Evolutionary conservation across 2,113 vertebrate genomes (phyloP), one percentile per base, ranked within the genome.

Genomic region (Empidonax alnorum): DNA sequence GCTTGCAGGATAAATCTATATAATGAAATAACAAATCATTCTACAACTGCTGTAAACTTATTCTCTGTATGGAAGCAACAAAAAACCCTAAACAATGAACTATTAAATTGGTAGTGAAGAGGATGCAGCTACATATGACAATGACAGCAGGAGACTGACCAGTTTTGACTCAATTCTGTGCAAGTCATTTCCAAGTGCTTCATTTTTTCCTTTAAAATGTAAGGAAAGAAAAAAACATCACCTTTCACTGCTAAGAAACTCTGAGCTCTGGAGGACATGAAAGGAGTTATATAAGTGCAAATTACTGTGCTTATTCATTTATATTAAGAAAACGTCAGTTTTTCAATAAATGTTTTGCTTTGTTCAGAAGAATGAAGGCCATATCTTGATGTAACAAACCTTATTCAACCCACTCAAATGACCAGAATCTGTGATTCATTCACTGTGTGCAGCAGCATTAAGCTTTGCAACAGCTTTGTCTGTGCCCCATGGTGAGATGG

Each of bases 341-440:
- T 95, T 94, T 83, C 65, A 84, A 90, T 84, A 67, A 87, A 81
- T 81, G 37, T 71, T 88, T 90, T 84, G 9, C 55, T 95, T 93
- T 90, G 52, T 81, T 93, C 83, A 20, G 61, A 88, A 89, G 76
- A 91, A 88, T 82, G 66, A 80, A 92, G 74, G 71, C 68, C 2
- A 1, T 91, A 86, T 75, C 79, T 78, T 61, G 59, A 75, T 55
- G 35, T 74, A 92, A 55, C 27, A 84, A 90, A 68, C 12, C 24
- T 84, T 67, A 59, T 56, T 93, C 92, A 78, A 35, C 85, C 67
- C 61, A 37, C 61, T 65, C 50, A 88, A 41, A 90, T 90, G 73
- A 81, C 88, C 79, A 68, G 41, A 83, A 42, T 33, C 27, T 68
- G 79, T 93, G 93, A 95, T 86, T 94, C 79, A 92, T 84, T 84